Base-by-base conservation (phyloP, 2,797 vertebrate genomes). In the Centropyge bicolor region DNA sequence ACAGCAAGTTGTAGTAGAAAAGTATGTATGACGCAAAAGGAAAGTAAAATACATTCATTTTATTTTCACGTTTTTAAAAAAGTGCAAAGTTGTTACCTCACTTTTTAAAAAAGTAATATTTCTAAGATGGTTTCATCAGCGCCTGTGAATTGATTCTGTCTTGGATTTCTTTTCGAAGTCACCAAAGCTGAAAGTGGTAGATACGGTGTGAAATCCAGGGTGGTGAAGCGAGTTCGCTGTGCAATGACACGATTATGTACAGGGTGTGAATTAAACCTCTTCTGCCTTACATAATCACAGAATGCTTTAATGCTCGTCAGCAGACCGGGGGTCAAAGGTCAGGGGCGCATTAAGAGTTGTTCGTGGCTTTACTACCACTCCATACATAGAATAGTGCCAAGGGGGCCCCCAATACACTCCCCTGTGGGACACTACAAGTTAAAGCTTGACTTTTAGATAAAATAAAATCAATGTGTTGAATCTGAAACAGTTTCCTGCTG, bases 201-300 rank as follows among this genome's bases (percentile, higher is more conserved):
- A 65, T 9, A n/a, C 45, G 65, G 60, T 75, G 78, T 86, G 67
- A 77, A 70, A 83, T 78, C 27, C 56, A 70, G 72, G 48, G 51
- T 54, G 77, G 12, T 81, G 80, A 79, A 79, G 82, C 19, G 56
- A 69, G 57, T 46, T 78, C 46, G 14, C 61, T 77, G 78, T 76
- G 82, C 74, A 84, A 71, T 82, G 81, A 82, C 80, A 86, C 81
- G 70, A 9, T 88, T 86, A 86, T 75, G 81, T 83, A 81, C 76
- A 55, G 70, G 87, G 76, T 66, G 61, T 86, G 84, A 84, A 43
- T 84, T 31, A 74, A 82, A 14, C 76, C 71, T 38, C 22, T 7
- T 45, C 64, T 35, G 64, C 70, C 51, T 85, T 83, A 87, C 5
- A 11, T 78, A 84, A 86, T 46, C 65, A 63, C 66, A 36, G 46